These are phyloP conservation scores for Apoda limacodes DNA, from an alignment of 2,888 invertebrate species.

Conservation along the genomic window DNA sequence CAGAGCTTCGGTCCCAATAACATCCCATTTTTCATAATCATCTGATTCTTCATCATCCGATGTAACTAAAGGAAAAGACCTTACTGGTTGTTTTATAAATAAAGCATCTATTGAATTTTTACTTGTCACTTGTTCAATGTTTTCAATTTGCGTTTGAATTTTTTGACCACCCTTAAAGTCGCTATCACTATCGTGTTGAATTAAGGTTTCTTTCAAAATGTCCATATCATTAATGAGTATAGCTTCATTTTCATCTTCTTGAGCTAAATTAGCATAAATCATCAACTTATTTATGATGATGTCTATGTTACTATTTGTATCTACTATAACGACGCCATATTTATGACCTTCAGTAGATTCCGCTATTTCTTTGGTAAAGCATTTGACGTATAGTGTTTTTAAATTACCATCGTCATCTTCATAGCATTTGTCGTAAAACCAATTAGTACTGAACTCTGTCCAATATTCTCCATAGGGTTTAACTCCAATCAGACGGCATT, in stretches of 20 bases:
- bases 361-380: conserved; percentile 42
- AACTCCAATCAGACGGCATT: conserved; percentile 70
- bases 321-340: conserved; percentile 60
- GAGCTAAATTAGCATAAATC: conserved; percentile 60
- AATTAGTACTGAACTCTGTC: conserved; percentile 62
- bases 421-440: conserved; percentile 56
- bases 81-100: conserved; percentile 26
- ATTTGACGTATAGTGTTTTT: conserved; percentile 53
- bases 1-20: conserved; percentile 27
- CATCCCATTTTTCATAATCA: conserved; percentile 32
- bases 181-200: neutral
- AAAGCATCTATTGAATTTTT: no score
- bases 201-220: neutral
- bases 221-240: conserved; percentile 23
- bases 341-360: conserved; percentile 47
- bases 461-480: conserved; percentile 54
- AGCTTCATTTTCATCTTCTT: conserved; percentile 31
- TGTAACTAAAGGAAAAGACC: conserved; percentile 36
- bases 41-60: conserved; percentile 29
- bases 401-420: conserved; percentile 38
- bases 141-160: no score
- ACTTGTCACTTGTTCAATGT: no score
- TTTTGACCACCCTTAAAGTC: conserved; percentile 18
- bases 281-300: conserved; percentile 58
- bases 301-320: conserved; percentile 46